A percentile compares a stretch with the other conserved stretches of the same genome.
These are phyloP conservation scores for Alectoris magna DNA, from an alignment of 2,797 vertebrate species.

Conservation along the genomic window DNA sequence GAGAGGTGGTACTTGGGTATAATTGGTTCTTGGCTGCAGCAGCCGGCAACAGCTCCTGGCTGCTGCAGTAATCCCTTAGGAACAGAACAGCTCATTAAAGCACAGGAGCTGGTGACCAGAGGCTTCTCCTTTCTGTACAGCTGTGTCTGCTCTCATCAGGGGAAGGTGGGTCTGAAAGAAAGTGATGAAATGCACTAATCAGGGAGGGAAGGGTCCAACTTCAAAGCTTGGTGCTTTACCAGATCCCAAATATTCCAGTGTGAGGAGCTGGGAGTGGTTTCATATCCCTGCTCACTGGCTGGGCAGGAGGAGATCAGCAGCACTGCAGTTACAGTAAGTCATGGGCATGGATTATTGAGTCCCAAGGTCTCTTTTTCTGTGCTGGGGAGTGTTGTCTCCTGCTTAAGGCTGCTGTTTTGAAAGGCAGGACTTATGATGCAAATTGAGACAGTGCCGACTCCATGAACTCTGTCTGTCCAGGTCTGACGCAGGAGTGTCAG, in stretches of 20 bases:
- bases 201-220: neutral
- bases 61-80: constrained; percentile 33
- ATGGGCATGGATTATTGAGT: accelerated
- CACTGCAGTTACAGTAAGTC: accelerated
- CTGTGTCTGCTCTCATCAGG: constrained; percentile 1
- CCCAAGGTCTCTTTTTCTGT: neutral
- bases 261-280: neutral
- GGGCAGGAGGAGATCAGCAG: neutral
- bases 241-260: neutral
- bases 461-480: neutral
- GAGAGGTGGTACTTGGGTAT: constrained; percentile 9
- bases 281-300: neutral
- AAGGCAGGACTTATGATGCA: neutral
- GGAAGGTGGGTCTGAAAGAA: neutral
- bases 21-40: constrained; percentile 63
- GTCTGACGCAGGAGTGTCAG: neutral
- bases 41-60: neutral
- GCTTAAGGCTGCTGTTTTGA: neutral
- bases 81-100: constrained; percentile 56
- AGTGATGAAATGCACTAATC: neutral
- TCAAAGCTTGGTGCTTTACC: neutral
- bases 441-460: neutral
- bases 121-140: neutral
- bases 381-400: neutral
- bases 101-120: constrained; percentile 14